Evolutionary conservation across 2,888 invertebrate genomes (phyloP).

Genomic region (Boloria selene): DNA sequence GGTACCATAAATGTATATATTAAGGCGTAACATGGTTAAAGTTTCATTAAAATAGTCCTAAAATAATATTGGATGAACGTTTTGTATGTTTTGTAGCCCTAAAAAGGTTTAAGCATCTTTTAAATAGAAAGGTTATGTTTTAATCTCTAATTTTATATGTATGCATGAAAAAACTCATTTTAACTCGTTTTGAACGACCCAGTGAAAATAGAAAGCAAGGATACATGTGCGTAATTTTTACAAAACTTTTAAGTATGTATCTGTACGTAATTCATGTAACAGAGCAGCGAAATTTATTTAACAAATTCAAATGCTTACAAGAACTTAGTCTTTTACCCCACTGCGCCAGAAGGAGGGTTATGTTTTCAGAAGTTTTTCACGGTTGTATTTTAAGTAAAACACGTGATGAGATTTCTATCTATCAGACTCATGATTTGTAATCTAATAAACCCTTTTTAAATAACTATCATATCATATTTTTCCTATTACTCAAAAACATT

Average conservation of each 20-base stretch:
- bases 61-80: slow-evolving; percentile 60
- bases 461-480: too few relatives aligned
- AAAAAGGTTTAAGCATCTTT: slow-evolving; percentile 51
- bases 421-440: too few relatives aligned
- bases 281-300: neutral
- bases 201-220: neutral
- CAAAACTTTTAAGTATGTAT: slow-evolving; percentile 4
- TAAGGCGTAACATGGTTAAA: slow-evolving; percentile 48
- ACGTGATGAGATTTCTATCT: too few relatives aligned
- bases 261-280: neutral
- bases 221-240: slow-evolving; percentile 10
- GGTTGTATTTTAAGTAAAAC: too few relatives aligned
- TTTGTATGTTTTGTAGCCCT: slow-evolving; percentile 52
- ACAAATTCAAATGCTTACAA: neutral
- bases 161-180: slow-evolving; percentile 20
- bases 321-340: neutral
- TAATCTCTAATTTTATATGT: slow-evolving; percentile 35
- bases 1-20: too few relatives aligned
- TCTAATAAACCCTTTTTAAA: too few relatives aligned
- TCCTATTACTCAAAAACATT: too few relatives aligned
- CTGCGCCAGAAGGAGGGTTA: too few relatives aligned
- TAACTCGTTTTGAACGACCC: slow-evolving; percentile 24
- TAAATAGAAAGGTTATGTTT: slow-evolving; percentile 42
- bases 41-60: slow-evolving; percentile 66
- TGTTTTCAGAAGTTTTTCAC: too few relatives aligned